These are phyloP conservation scores for Volucella bombylans DNA, from an alignment of 2,888 invertebrate species.

Conservation along the genomic window DNA sequence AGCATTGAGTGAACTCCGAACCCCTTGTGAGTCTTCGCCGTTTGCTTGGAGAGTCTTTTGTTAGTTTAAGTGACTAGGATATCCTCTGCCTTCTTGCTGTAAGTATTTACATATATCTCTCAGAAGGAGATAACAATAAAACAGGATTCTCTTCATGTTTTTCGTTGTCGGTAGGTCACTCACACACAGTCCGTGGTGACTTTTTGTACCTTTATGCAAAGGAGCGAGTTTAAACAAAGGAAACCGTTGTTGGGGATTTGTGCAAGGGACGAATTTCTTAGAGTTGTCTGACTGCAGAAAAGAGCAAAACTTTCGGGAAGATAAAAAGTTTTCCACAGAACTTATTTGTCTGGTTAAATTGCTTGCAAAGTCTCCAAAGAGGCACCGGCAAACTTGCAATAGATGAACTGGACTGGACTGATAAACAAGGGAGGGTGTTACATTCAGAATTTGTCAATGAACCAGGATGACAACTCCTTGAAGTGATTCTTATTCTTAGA, in stretches of 20 bases:
- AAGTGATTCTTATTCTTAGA: no score
- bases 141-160: not conserved
- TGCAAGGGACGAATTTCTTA: not conserved
- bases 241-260: constrained; percentile 10
- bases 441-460: no score
- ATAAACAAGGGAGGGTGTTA: no score
- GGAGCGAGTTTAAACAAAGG: constrained; percentile 9
- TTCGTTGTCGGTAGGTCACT: not conserved
- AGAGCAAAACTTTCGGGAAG: not conserved
- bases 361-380: not conserved
- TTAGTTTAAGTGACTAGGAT: not conserved
- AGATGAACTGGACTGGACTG: no score
- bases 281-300: not conserved
- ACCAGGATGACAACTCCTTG: no score
- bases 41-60: constrained; percentile 10
- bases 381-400: no score
- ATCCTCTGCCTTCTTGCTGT: not conserved
- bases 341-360: constrained; percentile 27
- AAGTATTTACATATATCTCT: not conserved
- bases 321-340: constrained; percentile 17
- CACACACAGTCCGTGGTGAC: not conserved
- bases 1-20: not conserved
- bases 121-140: constrained; percentile 2
- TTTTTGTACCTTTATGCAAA: not conserved
- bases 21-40: not conserved